Evolutionary conservation across 2,888 invertebrate species (phyloP).

Genomic region (Phania funesta): DNA sequence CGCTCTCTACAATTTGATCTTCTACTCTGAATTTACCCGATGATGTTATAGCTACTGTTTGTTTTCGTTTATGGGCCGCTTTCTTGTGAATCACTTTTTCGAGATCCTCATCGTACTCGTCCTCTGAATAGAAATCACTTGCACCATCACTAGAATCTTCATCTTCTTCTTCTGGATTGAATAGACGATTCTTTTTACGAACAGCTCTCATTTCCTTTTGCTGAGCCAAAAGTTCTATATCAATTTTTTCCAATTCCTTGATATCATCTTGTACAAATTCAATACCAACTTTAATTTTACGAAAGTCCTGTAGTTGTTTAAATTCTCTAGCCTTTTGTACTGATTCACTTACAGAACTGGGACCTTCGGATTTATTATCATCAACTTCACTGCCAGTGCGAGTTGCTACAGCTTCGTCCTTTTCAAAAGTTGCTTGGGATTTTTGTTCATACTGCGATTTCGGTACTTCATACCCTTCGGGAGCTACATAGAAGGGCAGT

Average conservation of each 20-base stretch:
- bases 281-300: slow-evolving; percentile 88
- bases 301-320: slow-evolving; percentile 87
- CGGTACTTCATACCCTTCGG: slow-evolving; percentile 90
- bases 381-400: slow-evolving; percentile 70
- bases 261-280: slow-evolving; percentile 84
- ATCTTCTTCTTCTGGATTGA: slow-evolving; percentile 74
- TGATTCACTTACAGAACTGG: slow-evolving; percentile 79
- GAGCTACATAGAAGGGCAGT: slow-evolving; percentile 95
- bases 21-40: slow-evolving; percentile 83
- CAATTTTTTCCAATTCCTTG: slow-evolving; percentile 80
- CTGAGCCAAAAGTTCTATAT: slow-evolving; percentile 83
- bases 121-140: slow-evolving; percentile 86
- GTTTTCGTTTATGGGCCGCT: slow-evolving; percentile 80
- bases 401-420: not conserved
- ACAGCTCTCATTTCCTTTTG: slow-evolving; percentile 78
- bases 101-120: slow-evolving; percentile 82
- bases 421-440: slow-evolving; percentile 69
- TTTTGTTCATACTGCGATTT: slow-evolving; percentile 80
- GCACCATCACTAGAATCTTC: slow-evolving; percentile 84
- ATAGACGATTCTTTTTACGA: slow-evolving; percentile 74
- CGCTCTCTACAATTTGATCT: slow-evolving; percentile 77
- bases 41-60: slow-evolving; percentile 80
- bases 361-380: slow-evolving; percentile 75
- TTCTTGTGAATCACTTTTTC: slow-evolving; percentile 77
- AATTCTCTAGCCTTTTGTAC: slow-evolving; percentile 80